phyloP scores from a whole-genome alignment of 2,797 vertebrate species.

The Antrozous pallidus region DNA sequence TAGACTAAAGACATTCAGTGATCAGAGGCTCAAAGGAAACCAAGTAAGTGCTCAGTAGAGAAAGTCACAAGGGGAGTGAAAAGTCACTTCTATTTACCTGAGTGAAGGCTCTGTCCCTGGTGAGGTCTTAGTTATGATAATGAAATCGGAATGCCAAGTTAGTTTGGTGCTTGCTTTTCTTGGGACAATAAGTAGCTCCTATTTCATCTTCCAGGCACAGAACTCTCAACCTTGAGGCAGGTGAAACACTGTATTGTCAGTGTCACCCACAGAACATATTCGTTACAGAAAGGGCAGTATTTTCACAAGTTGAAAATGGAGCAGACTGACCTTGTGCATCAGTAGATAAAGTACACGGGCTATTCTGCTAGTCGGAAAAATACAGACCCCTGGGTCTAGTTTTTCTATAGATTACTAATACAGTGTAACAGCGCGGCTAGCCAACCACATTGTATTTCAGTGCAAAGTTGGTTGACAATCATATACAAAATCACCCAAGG shows the following conservation, averaged over 20 bases:
- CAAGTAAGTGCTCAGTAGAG: background rate
- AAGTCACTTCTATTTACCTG: background rate
- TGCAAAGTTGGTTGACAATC: background rate
- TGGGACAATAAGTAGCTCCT: background rate
- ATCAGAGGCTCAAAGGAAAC: background rate
- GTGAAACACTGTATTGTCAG: background rate
- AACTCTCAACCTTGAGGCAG: background rate
- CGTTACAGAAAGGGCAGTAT: background rate
- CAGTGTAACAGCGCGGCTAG: background rate
- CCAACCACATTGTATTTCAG: background rate
- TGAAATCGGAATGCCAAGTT: background rate
- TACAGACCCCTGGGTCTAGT: background rate
- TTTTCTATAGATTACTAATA: background rate
- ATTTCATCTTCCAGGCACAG: background rate
- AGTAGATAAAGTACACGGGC: background rate
- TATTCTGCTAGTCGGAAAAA: background rate
- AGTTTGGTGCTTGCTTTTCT: background rate
- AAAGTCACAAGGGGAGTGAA: background rate
- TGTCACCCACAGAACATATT: background rate
- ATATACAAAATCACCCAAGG: background rate
- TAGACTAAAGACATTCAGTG: background rate
- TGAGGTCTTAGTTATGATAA: background rate
- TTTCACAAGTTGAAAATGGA: conserved; percentile 50
- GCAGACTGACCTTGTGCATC: background rate
- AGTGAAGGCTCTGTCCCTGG: background rate